Conservation (phyloP, 2,888 invertebrate genomes). For the Phyllotreta cruciferae region DNA sequence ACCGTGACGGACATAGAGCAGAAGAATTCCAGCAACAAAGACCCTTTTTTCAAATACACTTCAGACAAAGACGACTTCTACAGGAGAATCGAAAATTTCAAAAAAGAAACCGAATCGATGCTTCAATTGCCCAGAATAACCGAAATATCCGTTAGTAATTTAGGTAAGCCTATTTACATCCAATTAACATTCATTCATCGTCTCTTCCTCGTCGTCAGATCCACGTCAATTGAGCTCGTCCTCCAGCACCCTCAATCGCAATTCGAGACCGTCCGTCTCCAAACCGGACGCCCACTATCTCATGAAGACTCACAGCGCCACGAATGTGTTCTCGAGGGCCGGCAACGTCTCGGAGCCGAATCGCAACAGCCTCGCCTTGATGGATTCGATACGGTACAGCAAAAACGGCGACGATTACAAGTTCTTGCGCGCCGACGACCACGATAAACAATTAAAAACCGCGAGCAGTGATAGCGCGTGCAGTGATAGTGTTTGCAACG, state of each 20-base stretch:
- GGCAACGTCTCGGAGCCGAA: slow-evolving; percentile 36
- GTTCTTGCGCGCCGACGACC: slow-evolving; percentile 14
- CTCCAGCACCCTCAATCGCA: slow-evolving; percentile 49
- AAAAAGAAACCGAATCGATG: slow-evolving; percentile 78
- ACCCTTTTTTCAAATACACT: slow-evolving; percentile 67
- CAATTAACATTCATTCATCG: background rate
- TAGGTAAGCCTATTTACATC: slow-evolving; percentile 40
- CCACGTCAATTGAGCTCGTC: slow-evolving; percentile 50
- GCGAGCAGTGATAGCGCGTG: slow-evolving; percentile 35
- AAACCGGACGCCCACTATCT: slow-evolving; percentile 47
- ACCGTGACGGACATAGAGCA: slow-evolving; percentile 56
- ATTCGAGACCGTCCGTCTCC: slow-evolving; percentile 41
- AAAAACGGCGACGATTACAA: slow-evolving; percentile 39
- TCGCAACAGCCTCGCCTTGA: slow-evolving; percentile 51
- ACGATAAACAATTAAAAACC: slow-evolving; percentile 32
- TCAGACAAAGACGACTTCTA: slow-evolving; percentile 67
- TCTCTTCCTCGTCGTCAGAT: slow-evolving; percentile 40
- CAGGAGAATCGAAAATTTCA: slow-evolving; percentile 74
- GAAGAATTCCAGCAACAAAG: slow-evolving; percentile 52
- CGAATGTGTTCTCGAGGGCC: slow-evolving; percentile 55
- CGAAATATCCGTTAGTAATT: slow-evolving; percentile 50
- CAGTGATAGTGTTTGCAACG: slow-evolving; percentile 34
- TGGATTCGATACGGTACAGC: slow-evolving; percentile 51
- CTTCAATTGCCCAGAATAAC: slow-evolving; percentile 60
- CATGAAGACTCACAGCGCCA: slow-evolving; percentile 59